phyloP scores from a whole-genome alignment of 1,140 invertebrate species.

The Acyrthosiphon pisum region DNA sequence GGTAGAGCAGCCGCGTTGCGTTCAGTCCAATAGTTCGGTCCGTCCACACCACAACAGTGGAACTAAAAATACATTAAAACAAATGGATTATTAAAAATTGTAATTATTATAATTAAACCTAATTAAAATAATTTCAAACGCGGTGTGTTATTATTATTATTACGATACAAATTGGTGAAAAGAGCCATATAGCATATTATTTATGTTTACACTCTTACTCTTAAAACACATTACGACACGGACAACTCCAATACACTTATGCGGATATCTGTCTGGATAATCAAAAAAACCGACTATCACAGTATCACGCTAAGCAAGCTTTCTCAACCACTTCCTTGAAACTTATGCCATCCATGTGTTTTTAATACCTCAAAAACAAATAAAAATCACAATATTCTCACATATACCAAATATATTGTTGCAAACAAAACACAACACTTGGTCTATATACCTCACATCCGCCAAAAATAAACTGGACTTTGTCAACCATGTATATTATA shows the following conservation, averaged over 20 bases:
- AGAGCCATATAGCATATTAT: neutral
- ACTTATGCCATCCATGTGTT: too few species aligned
- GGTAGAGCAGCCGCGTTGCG: constrained; percentile 10
- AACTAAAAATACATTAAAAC: constrained; percentile 66
- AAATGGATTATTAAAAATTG: neutral
- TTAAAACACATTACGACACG: neutral
- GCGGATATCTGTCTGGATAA: too few species aligned
- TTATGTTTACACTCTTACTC: neutral
- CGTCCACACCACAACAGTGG: constrained; percentile 79
- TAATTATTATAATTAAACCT: too few species aligned
- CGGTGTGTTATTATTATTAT: neutral
- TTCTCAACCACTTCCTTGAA: neutral
- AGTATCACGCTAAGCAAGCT: neutral
- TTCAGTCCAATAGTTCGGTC: constrained; percentile 71
- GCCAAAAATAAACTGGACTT: neutral
- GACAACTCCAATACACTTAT: neutral
- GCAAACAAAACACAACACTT: neutral
- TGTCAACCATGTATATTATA: neutral
- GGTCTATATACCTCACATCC: neutral
- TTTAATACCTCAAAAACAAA: neutral
- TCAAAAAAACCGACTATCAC: neutral
- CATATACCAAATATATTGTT: neutral
- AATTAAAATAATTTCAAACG: neutral
- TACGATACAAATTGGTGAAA: neutral
- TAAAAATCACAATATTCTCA: neutral